Conservation (phyloP, 64 coral and sea anemone species). For the Orbicella faveolata region DNA sequence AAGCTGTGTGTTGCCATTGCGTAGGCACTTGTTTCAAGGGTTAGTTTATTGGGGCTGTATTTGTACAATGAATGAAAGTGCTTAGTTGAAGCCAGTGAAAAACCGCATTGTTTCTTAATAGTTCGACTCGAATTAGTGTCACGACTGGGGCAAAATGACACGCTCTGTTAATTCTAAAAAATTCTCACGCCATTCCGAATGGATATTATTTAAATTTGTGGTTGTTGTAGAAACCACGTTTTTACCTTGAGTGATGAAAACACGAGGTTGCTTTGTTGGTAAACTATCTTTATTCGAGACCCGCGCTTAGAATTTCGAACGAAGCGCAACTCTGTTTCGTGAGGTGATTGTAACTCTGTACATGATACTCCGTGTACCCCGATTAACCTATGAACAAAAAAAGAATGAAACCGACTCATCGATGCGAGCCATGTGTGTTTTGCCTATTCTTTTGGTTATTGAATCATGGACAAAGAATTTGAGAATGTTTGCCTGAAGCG, state of each 20-base stretch:
- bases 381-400: conserved; percentile 9
- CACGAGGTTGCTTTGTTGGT: not conserved
- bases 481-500: conserved; percentile 3
- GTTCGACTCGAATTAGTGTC: conserved; percentile 19
- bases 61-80: not conserved
- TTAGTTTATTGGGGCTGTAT: not conserved
- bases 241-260: not conserved
- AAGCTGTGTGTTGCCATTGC: not conserved
- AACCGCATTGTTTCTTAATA: not conserved
- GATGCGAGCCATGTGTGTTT: conserved; percentile 4
- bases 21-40: not conserved
- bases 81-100: not conserved
- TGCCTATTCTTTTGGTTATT: conserved; percentile 7
- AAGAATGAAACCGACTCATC: not conserved
- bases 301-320: not conserved
- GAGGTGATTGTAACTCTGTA: not conserved
- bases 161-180: not conserved
- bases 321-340: not conserved
- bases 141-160: not conserved
- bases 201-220: conserved; percentile 15
- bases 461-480: conserved; percentile 22
- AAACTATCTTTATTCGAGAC: not conserved
- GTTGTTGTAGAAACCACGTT: not conserved
- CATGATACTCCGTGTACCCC: not conserved
- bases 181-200: not conserved